phyloP scores from a whole-genome alignment of 2,113 vertebrate species.

The Rhinogobius similis region DNA sequence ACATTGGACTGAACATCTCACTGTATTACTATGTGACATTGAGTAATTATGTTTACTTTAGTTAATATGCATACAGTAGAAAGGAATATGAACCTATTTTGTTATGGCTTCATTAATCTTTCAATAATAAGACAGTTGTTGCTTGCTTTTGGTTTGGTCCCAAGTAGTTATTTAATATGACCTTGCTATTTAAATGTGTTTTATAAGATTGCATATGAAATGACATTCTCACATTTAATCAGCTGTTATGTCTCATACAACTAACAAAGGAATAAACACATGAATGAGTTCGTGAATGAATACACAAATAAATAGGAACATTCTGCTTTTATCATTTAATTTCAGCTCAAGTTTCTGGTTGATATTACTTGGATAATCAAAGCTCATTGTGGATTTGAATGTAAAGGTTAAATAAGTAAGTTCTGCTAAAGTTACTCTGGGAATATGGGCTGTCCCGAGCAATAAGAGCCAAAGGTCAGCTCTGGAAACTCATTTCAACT shows the following conservation, averaged over 20 bases:
- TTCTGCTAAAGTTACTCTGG: neutral
- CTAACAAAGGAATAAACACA: too few relatives aligned
- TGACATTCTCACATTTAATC: too few relatives aligned
- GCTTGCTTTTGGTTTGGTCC: neutral
- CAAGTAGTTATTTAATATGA: too few relatives aligned
- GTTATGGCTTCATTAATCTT: neutral
- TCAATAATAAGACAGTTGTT: neutral
- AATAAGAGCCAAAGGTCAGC: conserved; percentile 27
- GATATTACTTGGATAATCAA: neutral
- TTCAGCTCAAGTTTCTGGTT: neutral
- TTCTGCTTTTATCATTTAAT: neutral
- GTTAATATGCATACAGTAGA: neutral
- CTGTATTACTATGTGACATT: neutral
- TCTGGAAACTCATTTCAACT: conserved; percentile 1
- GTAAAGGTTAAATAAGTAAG: conserved; percentile 1
- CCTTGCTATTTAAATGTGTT: too few relatives aligned
- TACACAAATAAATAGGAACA: neutral
- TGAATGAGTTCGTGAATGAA: too few relatives aligned
- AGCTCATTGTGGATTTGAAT: neutral
- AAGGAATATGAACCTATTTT: neutral
- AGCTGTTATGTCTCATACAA: too few relatives aligned
- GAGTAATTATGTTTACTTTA: neutral
- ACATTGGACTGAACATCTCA: neutral
- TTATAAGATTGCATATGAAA: too few relatives aligned
- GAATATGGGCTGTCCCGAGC: neutral